A percentile compares a stretch with the other conserved stretches of the same genome.
phyloP scores from a whole-genome alignment of 2,113 vertebrate species.

The Pogona vitticeps region DNA sequence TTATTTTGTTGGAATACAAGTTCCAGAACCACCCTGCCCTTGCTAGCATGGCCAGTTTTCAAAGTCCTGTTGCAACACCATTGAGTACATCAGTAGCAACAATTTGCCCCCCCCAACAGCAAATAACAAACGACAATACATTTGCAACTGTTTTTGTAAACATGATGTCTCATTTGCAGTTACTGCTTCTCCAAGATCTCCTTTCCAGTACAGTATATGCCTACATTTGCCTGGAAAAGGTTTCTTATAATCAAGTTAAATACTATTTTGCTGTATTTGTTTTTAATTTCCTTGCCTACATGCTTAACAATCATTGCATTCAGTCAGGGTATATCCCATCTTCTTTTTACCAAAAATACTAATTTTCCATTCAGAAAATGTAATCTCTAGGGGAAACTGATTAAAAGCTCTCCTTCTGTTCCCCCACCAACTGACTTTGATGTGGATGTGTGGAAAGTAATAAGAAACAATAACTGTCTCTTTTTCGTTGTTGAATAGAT shows the following conservation, averaged over 20 bases:
- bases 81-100: not conserved
- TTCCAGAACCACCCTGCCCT: no score
- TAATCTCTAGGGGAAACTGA: not conserved
- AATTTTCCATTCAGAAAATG: conserved; percentile 19
- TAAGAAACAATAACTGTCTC: conserved; percentile 35
- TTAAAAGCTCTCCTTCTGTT: not conserved
- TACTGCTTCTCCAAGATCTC: not conserved
- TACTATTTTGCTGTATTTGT: conserved; percentile 27
- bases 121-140: not conserved
- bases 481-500: conserved; percentile 22
- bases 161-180: conserved; percentile 16
- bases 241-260: conserved; percentile 3
- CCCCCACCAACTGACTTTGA: not conserved
- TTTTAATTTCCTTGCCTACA: conserved; percentile 18
- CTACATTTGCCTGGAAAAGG: not conserved
- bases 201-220: conserved; percentile 4
- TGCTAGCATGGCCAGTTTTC: no score
- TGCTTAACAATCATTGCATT: conserved; percentile 23
- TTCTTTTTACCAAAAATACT: not conserved
- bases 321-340: not conserved
- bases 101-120: not conserved
- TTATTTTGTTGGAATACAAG: no score
- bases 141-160: conserved; percentile 4
- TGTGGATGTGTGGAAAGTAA: not conserved
- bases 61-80: not conserved